Conservation (phyloP, 2,888 invertebrate genomes). For the Caenorhabditis virilis region DNA sequence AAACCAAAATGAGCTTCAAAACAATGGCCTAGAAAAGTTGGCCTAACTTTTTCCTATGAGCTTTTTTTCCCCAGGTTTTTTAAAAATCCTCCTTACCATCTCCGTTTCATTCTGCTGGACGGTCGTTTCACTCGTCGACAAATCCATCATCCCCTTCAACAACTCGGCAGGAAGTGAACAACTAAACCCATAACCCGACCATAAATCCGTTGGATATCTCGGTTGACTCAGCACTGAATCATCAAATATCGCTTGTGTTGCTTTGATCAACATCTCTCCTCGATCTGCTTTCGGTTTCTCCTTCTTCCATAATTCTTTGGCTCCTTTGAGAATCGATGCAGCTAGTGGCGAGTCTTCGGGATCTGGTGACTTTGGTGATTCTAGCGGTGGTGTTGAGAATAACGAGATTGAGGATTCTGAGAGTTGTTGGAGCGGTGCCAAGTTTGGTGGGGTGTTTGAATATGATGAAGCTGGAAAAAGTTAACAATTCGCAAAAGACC, state of each 20-base stretch:
- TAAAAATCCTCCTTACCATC: no score
- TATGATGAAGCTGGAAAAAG: constrained; percentile 1
- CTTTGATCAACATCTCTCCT: constrained; percentile 56
- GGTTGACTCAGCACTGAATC: constrained; percentile 20
- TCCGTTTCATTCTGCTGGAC: neutral
- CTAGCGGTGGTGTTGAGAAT: constrained; percentile 15
- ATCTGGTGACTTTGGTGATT: constrained; percentile 48
- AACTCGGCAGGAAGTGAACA: constrained; percentile 65
- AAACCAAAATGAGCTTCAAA: no score
- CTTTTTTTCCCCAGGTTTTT: no score
- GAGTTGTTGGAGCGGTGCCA: neutral
- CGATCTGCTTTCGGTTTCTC: constrained; percentile 43
- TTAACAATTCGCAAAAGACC: neutral
- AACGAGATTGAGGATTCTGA: constrained; percentile 8
- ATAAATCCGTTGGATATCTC: constrained; percentile 59
- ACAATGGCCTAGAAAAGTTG: no score
- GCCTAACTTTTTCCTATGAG: no score
- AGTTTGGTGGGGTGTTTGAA: neutral
- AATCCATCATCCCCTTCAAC: constrained; percentile 47
- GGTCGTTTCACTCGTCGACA: constrained; percentile 10
- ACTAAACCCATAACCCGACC: constrained; percentile 64
- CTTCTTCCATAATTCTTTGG: constrained; percentile 50
- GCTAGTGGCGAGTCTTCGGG: constrained; percentile 65
- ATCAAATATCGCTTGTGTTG: constrained; percentile 47
- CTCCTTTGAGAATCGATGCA: constrained; percentile 60